Evolutionary conservation across 2,888 invertebrate species (phyloP).

Genomic region (Leptodirus hochenwartii): DNA sequence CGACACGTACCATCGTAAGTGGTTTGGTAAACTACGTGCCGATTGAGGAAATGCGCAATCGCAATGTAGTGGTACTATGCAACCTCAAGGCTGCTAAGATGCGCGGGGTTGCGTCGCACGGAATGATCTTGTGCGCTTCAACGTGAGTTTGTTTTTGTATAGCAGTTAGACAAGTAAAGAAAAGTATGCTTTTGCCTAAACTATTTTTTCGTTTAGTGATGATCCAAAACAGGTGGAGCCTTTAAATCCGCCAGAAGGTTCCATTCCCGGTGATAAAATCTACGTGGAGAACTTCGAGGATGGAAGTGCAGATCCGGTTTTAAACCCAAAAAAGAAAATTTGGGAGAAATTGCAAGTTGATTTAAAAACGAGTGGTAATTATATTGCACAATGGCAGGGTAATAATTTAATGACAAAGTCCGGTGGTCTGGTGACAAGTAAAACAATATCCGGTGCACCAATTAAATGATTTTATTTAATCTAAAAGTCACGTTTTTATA

Average conservation of each 20-base stretch:
- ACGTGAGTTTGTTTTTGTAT: constrained; percentile 30
- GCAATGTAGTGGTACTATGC: constrained; percentile 82
- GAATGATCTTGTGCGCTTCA: constrained; percentile 88
- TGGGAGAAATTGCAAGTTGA: constrained; percentile 84
- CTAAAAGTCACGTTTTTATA: too few relatives aligned
- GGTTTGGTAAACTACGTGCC: constrained; percentile 87
- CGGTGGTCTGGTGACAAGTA: constrained; percentile 57
- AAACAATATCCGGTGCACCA: constrained; percentile 59
- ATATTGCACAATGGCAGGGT: constrained; percentile 74
- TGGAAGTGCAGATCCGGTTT: constrained; percentile 62
- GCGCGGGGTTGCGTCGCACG: constrained; percentile 78
- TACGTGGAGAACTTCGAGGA: constrained; percentile 64
- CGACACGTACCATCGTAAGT: constrained; percentile 57
- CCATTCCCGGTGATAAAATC: constrained; percentile 69
- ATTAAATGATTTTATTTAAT: constrained; percentile 78
- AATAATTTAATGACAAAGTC: constrained; percentile 53
- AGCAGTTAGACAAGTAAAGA: too few relatives aligned
- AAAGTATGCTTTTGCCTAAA: constrained; percentile 3
- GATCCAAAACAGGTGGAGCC: constrained; percentile 75
- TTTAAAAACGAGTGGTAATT: constrained; percentile 48
- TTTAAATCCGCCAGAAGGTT: constrained; percentile 54
- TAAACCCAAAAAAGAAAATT: constrained; percentile 91
- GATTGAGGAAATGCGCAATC: constrained; percentile 74
- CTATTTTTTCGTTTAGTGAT: constrained; percentile 27
- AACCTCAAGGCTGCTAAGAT: constrained; percentile 96